Base-by-base conservation (phyloP, 2,113 vertebrate species). In the Sardina pilchardus region DNA sequence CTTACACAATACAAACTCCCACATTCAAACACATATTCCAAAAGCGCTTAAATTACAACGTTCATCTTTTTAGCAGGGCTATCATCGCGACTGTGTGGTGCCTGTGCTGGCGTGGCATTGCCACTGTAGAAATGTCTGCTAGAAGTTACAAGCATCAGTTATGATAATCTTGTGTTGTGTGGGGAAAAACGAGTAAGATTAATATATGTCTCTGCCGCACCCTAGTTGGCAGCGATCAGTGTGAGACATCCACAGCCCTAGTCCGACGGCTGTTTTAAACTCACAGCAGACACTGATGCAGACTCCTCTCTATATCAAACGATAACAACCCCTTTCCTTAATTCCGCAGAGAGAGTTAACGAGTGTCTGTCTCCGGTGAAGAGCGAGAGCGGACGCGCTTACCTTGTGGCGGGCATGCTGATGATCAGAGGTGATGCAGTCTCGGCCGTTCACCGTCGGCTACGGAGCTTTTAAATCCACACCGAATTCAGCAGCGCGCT, bases 321-420 rank as follows among this genome's bases (percentile, higher is more conserved):
- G 48, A 50, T 50, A 50, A 50, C 48, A 50, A 50, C 12, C 48
- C 14, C 12, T 50, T 50, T 50, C 2, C 12, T 3, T 6, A 50
- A 67, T 67, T 67, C n/a, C 0, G 63, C 63, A 71, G 7, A n/a
- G 53, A 71, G 8, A 71, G n/a, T 30, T 30, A 3, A 71, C 26
- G 8, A 12, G 26, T 8, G 63, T 7, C 63, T 12, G 8, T 47
- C 45, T 47, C 45, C 45, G 6, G 45, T 16, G 8, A 12, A 34
- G 3, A 30, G 26, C 63, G 34, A n/a, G 10, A 14, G 63, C 63
- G 14, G 12, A 24, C 45, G 50, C 48, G 75, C 71, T 87, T 88
- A 90, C 89, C 87, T 90, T 82, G 75, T 44, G 8, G 84, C 53
- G 24, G 81, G 81, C 89, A 90, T 90, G 80, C 36, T 85, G 47